These are phyloP conservation scores for Heliornis fulica DNA, from an alignment of 2,113 vertebrate species.

Conservation along the genomic window DNA sequence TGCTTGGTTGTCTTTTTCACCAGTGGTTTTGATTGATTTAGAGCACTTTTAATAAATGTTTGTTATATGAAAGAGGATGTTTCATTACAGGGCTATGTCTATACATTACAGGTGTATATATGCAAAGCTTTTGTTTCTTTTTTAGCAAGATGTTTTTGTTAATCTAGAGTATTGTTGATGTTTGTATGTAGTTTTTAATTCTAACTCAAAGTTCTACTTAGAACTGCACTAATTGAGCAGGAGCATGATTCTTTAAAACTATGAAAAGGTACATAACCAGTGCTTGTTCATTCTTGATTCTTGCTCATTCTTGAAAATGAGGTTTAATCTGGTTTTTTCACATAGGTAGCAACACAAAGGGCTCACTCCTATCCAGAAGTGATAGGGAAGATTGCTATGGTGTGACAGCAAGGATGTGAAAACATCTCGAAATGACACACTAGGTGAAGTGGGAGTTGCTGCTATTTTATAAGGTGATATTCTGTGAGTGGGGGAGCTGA, in stretches of 20 bases:
- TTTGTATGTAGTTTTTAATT: neutral
- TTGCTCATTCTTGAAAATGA: no score
- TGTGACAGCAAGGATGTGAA: neutral
- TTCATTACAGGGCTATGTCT: neutral
- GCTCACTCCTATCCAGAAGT: neutral
- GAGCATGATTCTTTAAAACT: neutral
- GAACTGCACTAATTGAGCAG: neutral
- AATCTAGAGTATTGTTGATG: neutral
- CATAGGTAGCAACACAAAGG: neutral
- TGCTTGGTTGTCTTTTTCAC: neutral
- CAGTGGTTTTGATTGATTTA: neutral
- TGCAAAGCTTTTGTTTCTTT: neutral
- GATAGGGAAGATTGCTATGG: neutral
- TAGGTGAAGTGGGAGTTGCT: neutral
- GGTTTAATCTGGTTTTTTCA: neutral
- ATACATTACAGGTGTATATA: rapidly evolving
- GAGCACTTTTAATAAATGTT: neutral
- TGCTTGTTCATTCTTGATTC: neutral
- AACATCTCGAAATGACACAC: neutral
- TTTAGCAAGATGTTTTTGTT: neutral
- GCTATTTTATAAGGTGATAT: neutral
- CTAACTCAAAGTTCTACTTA: no score
- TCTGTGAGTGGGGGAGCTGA: neutral
- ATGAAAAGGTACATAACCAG: neutral
- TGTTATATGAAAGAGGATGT: neutral